phyloP scores from a whole-genome alignment of 2,888 invertebrate genomes.

The Aporophyla nigra region DNA sequence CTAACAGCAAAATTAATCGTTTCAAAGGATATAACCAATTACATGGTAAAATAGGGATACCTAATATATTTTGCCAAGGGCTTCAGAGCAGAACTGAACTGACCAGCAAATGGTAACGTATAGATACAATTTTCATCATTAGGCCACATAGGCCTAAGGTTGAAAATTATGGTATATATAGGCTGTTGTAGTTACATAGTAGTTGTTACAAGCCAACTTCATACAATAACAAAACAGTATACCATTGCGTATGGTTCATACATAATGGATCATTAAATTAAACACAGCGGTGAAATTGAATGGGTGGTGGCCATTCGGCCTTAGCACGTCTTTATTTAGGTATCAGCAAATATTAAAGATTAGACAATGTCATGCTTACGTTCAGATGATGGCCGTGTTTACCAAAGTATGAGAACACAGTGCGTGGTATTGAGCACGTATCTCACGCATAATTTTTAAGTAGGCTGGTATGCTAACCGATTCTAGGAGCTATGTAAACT shows the following conservation, averaged over 20 bases:
- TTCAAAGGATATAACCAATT: slow-evolving; percentile 24
- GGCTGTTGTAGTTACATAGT: not conserved
- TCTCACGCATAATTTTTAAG: slow-evolving; percentile 17
- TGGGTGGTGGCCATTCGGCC: slow-evolving; percentile 11
- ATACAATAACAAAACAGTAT: slow-evolving; percentile 10
- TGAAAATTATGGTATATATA: too few relatives aligned
- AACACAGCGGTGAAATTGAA: slow-evolving; percentile 26
- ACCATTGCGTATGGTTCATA: slow-evolving; percentile 13
- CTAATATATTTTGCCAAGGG: not conserved
- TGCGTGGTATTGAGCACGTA: slow-evolving; percentile 2
- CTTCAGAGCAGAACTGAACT: slow-evolving; percentile 26
- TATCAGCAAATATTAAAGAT: slow-evolving; percentile 35
- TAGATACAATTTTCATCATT: too few relatives aligned
- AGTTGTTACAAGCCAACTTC: not conserved
- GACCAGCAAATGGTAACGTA: not conserved
- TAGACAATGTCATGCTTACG: slow-evolving; percentile 32
- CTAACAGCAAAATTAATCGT: slow-evolving; percentile 11
- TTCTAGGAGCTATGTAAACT: slow-evolving; percentile 31
- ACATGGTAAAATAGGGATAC: slow-evolving; percentile 2
- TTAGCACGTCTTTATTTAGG: slow-evolving; percentile 23
- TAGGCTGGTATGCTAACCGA: slow-evolving; percentile 29
- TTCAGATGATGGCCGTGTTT: slow-evolving; percentile 31
- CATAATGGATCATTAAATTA: slow-evolving; percentile 37
- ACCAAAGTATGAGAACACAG: not conserved
- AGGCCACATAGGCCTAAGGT: too few relatives aligned